A percentile compares a stretch with the other conserved stretches of the same genome.
Evolutionary conservation across 1,140 invertebrate genomes (phyloP).

Genomic region (Magallana angulata): DNA sequence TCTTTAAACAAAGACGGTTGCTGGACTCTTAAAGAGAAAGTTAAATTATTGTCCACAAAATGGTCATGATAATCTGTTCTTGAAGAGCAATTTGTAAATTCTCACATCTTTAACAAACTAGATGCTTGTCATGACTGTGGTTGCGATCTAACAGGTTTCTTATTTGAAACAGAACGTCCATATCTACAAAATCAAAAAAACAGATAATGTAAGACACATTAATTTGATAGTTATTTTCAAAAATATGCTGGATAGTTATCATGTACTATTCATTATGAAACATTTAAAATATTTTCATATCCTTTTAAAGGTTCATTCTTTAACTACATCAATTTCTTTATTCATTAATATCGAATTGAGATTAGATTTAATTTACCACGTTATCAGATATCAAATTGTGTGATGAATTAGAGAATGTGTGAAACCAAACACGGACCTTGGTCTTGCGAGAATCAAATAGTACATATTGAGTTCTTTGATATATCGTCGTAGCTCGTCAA

Average conservation of each 20-base stretch:
- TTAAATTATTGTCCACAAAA: neutral
- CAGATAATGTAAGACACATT: neutral
- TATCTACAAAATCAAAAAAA: neutral
- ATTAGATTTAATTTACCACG: neutral
- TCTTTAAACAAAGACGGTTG: no score
- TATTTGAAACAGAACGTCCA: neutral
- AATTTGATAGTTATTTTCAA: neutral
- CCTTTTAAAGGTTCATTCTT: neutral
- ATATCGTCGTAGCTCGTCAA: neutral
- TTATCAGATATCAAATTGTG: neutral
- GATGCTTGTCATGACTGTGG: neutral
- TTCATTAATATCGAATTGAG: neutral
- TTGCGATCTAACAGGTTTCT: neutral
- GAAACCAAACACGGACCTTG: neutral
- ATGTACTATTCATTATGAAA: neutral
- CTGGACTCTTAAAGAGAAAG: neutral
- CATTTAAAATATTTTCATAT: neutral
- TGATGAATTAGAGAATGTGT: neutral
- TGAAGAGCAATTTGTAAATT: neutral
- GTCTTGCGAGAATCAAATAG: conserved; percentile 2
- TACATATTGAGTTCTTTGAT: conserved; percentile 16
- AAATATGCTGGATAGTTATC: neutral
- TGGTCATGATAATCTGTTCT: neutral
- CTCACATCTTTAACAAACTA: neutral
- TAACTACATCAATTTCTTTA: neutral